Evolutionary conservation across 2,888 invertebrate species (phyloP), one percentile per base, ranked within the genome.

Genomic region (Eilema griseolum): DNA sequence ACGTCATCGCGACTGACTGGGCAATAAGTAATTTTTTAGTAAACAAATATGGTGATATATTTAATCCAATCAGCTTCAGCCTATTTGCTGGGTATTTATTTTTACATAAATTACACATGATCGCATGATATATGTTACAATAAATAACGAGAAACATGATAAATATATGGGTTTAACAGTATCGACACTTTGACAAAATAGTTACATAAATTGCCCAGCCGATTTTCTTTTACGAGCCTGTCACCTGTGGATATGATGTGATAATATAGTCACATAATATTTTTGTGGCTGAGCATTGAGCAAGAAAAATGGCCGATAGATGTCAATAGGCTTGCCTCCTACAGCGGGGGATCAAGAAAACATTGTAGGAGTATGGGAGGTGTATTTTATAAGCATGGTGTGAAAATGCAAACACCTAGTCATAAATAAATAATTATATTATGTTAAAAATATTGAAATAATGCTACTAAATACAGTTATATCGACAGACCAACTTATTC

Each of bases 1-100:
- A 83, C 86, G 83, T 85, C 86, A 84, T 81, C 66, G 69, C 57
- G 73, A 69, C 73, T 72, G 70, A 76, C 76, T 73, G 66, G 63
- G 71, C 61, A 70, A 73, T 71, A 71, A 72, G 75, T 74, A 71
- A 76, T 75, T 71, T 68, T 72, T 57, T 57, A 26, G 41, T 41
- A 57, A 26, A 24, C 31, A 66, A 56, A 28, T 23, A 66, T 57
- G 31, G n/a, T 7, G 46, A 12, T 16, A 62, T 62, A 41, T 37
- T 41, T 62, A 37, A 24, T 37, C 37, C 52, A 52, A 52, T 52
- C 52, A 52, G 52, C 52, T 8, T 52, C 52, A 52, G 52, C 52
- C 52, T 52, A 52, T 52, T 52, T n/a, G 52, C 24, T 26, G 14
- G 14, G 4, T 37, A 37, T 23, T 41, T 24, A 26, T 41, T 41